Percentiles rank a stretch among this genome's conserved stretches.
phyloP scores from a whole-genome alignment of 2,113 vertebrate genomes.

The Pycnonotus jocosus region DNA sequence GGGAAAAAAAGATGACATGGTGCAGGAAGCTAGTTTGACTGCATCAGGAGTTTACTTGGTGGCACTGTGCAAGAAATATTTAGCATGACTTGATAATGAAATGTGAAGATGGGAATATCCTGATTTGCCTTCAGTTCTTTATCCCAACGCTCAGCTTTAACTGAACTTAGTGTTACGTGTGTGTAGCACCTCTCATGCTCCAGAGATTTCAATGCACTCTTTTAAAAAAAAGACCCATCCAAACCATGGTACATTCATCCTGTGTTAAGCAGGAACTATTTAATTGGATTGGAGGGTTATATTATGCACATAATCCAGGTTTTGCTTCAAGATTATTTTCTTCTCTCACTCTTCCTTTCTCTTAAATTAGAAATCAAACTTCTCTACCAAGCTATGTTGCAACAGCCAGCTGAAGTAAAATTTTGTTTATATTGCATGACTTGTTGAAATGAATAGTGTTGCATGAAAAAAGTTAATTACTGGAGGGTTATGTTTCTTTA shows the following conservation, averaged over 20 bases:
- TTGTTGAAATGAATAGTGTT: neutral
- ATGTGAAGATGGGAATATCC: neutral
- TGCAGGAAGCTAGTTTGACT: neutral
- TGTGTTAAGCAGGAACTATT: neutral
- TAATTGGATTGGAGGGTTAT: neutral
- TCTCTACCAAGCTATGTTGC: neutral
- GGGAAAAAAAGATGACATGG: neutral
- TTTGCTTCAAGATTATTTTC: neutral
- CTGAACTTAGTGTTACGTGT: neutral
- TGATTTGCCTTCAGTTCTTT: neutral
- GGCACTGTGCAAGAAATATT: neutral
- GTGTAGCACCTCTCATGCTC: neutral
- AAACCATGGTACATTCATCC: neutral
- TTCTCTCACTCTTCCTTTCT: neutral
- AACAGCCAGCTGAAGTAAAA: neutral
- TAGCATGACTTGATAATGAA: neutral
- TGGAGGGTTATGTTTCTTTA: neutral
- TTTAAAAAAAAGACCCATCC: neutral
- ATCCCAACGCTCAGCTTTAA: neutral
- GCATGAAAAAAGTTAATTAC: slow-evolving; percentile 2
- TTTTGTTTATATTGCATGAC: slow-evolving; percentile 23
- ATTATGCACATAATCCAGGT: neutral
- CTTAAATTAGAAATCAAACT: neutral
- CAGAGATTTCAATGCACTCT: neutral
- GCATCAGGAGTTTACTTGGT: neutral